These are phyloP conservation scores for Vipera latastei DNA, from an alignment of 2,797 vertebrate genomes.

Conservation along the genomic window DNA sequence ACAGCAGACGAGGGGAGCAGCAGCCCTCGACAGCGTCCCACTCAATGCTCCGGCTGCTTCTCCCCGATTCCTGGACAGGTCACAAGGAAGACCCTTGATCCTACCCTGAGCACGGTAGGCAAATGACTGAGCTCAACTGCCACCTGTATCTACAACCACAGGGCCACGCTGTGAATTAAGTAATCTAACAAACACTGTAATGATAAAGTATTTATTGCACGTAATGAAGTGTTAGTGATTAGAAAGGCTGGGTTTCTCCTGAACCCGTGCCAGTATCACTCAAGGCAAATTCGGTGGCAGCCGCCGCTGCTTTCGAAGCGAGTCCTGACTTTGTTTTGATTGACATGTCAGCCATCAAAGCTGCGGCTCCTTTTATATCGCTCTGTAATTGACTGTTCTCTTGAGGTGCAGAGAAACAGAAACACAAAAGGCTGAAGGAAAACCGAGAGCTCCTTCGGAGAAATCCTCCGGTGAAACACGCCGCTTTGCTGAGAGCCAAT, in stretches of 20 bases:
- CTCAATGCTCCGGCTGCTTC: neutral
- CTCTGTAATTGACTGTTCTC: slow-evolving; percentile 66
- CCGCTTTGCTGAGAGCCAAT: slow-evolving; percentile 58
- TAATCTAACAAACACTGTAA: slow-evolving; percentile 69
- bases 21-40: too few species aligned
- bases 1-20: neutral
- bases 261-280: slow-evolving; percentile 69
- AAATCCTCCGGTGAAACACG: slow-evolving; percentile 47
- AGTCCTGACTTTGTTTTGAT: slow-evolving; percentile 66
- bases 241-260: slow-evolving; percentile 67
- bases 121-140: slow-evolving; percentile 45
- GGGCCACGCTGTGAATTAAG: slow-evolving; percentile 52
- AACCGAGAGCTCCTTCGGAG: slow-evolving; percentile 40
- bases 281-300: slow-evolving; percentile 61
- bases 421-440: slow-evolving; percentile 37
- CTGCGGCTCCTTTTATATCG: slow-evolving; percentile 67
- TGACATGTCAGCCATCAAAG: slow-evolving; percentile 63
- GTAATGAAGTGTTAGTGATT: slow-evolving; percentile 71
- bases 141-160: slow-evolving; percentile 50
- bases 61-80: neutral
- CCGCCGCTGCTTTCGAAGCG: slow-evolving; percentile 57
- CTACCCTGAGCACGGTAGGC: neutral
- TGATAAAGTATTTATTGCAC: slow-evolving; percentile 70
- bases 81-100: neutral
- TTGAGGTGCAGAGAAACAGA: slow-evolving; percentile 58